Conservation (phyloP, 2,888 invertebrate genomes). For the Nemurella pictetii region DNA sequence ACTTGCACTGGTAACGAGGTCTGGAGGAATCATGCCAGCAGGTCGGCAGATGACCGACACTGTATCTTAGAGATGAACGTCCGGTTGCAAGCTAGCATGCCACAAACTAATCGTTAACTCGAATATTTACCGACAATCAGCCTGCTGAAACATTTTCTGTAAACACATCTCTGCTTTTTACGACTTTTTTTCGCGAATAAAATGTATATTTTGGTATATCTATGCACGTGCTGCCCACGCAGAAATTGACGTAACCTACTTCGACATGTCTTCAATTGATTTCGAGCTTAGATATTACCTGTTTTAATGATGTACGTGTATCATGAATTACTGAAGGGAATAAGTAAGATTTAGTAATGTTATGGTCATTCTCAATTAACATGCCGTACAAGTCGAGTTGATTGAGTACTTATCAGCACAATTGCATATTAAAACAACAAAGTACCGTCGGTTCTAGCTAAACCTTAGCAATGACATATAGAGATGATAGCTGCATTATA, state of each 20-base stretch:
- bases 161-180: background rate
- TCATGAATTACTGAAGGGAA: background rate
- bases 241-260: background rate
- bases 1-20: background rate
- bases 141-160: background rate
- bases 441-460: background rate
- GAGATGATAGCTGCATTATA: background rate
- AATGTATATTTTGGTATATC: background rate
- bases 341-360: background rate
- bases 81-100: background rate
- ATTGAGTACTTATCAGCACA: background rate
- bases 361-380: background rate
- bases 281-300: too few species aligned
- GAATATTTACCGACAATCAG: background rate
- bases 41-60: background rate
- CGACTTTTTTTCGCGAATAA: background rate
- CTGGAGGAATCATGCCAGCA: background rate
- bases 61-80: background rate
- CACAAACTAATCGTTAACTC: background rate
- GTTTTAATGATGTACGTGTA: background rate
- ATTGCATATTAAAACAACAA: background rate
- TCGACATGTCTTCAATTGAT: background rate
- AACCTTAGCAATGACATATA: background rate
- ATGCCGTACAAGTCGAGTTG: background rate
- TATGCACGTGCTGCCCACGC: background rate